Evolutionary conservation across 2,888 invertebrate genomes (phyloP), one percentile per base, ranked within the genome.

Genomic region (Actias luna): DNA sequence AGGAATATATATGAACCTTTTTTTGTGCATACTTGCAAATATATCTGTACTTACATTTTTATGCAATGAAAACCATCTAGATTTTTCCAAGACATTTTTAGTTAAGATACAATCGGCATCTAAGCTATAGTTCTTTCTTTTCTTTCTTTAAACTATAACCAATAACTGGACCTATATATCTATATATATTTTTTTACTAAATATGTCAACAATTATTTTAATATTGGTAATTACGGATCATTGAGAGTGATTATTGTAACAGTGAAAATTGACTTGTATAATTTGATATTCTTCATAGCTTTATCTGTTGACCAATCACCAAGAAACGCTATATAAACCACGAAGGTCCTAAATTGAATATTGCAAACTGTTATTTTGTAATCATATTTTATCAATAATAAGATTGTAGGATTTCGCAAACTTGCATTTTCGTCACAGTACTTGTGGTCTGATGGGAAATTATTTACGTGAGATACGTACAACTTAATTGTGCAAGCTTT

Each of bases 351-450:
- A 25, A 46, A n/a, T n/a, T n/a, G n/a, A n/a, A 12, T 22, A 55
- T 55, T 55, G 29, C 55, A 55, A 55, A 55, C 29, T 46, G 29
- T 29, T 29, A n/a, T 55, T 27, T 55, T 55, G 55, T 29, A 55
- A 55, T 55, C 22, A 29, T 27, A 60, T 52, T 52, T 57, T 46
- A 18, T 55, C 36, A 63, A 55, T 60, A 60, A 33, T 22, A 62
- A 25, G 10, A 22, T 46, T 46, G 1, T 46, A 8, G 46, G 22
- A 10, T 50, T 63, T 31, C 57, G 55, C 60, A 60, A 60, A 27
- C 52, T 16, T 42, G 5, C 31, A 42, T 60, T 63, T 63, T 63
- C 63, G 63, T 55, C 63, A 63, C 63, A 50, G 52, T 55, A 60
- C 60, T 59, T 60, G 59, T 58, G 27, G 36, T 55, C 55, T 39